Evolutionary conservation across 1,140 invertebrate genomes (phyloP).

Genomic region (Diorhabda carinulata): DNA sequence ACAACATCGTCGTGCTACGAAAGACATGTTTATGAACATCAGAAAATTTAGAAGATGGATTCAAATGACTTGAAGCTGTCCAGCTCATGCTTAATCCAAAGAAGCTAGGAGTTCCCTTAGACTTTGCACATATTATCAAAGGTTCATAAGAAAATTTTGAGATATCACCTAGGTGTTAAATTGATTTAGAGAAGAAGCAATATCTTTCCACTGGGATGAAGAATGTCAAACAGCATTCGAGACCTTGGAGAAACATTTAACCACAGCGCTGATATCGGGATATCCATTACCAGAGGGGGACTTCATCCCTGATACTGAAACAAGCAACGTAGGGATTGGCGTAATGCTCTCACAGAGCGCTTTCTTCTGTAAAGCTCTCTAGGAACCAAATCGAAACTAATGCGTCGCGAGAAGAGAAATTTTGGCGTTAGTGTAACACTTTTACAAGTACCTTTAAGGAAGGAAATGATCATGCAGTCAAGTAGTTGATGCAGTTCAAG

Average conservation of each 20-base stretch:
- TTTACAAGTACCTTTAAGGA: slow-evolving; percentile 30
- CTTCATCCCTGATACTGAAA: slow-evolving; percentile 24
- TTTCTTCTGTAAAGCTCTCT: slow-evolving; percentile 39
- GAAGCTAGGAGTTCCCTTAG: slow-evolving; percentile 28
- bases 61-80: too few species aligned
- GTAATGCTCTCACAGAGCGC: slow-evolving; percentile 31
- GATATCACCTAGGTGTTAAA: slow-evolving; percentile 32
- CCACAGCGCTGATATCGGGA: too few species aligned
- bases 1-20: too few species aligned
- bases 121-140: slow-evolving; percentile 1
- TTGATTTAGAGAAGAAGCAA: slow-evolving; percentile 19
- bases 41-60: too few species aligned
- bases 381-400: slow-evolving; percentile 43
- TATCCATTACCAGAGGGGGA: too few species aligned
- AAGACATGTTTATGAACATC: too few species aligned
- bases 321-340: slow-evolving; percentile 26
- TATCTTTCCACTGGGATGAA: slow-evolving; percentile 12
- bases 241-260: slow-evolving; percentile 4
- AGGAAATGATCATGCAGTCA: slow-evolving; percentile 28
- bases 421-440: slow-evolving; percentile 33
- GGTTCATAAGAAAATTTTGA: slow-evolving; percentile 28
- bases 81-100: too few species aligned
- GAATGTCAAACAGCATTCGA: slow-evolving; percentile 15
- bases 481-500: slow-evolving; percentile 35
- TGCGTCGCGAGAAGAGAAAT: slow-evolving; percentile 34